Evolutionary conservation across 2,888 invertebrate species (phyloP), one percentile per base, ranked within the genome.

Genomic region (Zelleria hepariella): DNA sequence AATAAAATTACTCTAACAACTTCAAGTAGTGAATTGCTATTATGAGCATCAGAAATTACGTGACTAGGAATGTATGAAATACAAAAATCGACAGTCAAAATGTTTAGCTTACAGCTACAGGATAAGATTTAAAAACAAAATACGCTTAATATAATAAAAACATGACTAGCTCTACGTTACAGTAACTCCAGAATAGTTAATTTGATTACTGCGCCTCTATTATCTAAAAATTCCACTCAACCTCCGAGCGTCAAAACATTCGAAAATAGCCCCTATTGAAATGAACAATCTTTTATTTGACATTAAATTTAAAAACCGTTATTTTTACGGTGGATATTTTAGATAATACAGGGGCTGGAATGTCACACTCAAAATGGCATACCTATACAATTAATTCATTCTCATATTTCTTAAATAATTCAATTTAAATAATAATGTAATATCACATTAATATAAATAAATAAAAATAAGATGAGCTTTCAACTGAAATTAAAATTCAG

Each of bases 111-210:
- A 54, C 23, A 25, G 18, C 26, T 10, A 54, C 2, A 25, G 25
- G 18, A 54, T 24, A 54, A 18, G 10, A 54, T 4, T 15, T 26
- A 25, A 6, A 25, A 24, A 25, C 15, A 54, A 54, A 26, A 5
- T 51, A 51, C 20, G 51, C 51, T 51, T 51, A 51, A 20, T 20
- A 51, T 25, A 3, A 54, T 25, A 25, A 54, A 54, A 54, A 54
- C 25, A 26, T 54, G 54, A 54, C 54, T 54, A 54, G 54, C 15
- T 18, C 54, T 54, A 54, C 15, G n/a, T 53, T 25, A 54, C 18
- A 54, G 47, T 54, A 64, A 62, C 62, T 62, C 58, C 65, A 60
- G 60, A 63, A 62, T 62, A 63, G 57, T 58, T 51, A 26, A 26
- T 25, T 53, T 57, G n/a, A 61, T 48, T 59, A 55, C 56, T 62